phyloP scores from a whole-genome alignment of 2,113 vertebrate genomes.

The Pteropus alecto region DNA sequence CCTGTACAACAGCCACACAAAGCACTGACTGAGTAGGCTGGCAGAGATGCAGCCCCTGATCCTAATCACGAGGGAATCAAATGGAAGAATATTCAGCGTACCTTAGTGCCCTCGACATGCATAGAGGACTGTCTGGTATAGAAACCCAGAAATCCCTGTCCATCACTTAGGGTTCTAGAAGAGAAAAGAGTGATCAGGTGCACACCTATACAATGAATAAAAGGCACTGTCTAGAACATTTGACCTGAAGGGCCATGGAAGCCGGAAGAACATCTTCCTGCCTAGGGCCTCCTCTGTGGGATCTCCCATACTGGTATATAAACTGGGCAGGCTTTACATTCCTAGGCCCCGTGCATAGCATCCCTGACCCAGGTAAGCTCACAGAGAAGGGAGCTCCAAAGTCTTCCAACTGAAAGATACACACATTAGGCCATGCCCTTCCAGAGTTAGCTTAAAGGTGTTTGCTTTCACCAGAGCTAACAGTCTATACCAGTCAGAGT shows the following conservation, averaged over 20 bases:
- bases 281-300: neutral
- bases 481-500: neutral
- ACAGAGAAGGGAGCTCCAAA: neutral
- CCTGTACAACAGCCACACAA: neutral
- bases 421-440: neutral
- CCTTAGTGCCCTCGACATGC: no score
- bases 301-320: neutral
- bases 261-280: neutral
- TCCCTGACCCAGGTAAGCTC: neutral
- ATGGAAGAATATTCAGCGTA: neutral
- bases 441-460: neutral
- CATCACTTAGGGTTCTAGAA: neutral
- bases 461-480: neutral
- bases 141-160: neutral
- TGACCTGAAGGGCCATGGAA: neutral
- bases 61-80: neutral
- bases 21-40: neutral
- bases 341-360: neutral
- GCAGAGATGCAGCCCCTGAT: rapidly evolving
- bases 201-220: neutral
- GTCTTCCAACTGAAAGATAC: neutral
- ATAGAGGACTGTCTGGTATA: neutral
- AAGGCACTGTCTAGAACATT: neutral
- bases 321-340: neutral
- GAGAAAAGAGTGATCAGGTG: neutral